phyloP scores from a whole-genome alignment of 2,888 invertebrate genomes.

The Tribolium freemani region DNA sequence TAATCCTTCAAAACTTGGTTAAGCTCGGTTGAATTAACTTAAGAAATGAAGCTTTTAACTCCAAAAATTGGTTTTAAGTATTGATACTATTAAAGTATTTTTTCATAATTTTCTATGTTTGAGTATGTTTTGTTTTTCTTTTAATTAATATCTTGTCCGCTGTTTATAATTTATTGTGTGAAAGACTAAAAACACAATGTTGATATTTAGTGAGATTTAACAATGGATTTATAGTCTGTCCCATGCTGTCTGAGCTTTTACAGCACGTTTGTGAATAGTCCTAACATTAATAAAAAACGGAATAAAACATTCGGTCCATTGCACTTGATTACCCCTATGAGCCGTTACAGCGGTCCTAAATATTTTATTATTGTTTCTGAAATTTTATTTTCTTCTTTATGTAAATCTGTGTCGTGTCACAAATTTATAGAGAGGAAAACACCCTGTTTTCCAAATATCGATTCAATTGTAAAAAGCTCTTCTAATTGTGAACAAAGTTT shows the following conservation, averaged over 20 bases:
- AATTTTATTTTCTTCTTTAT: slow-evolving; percentile 9
- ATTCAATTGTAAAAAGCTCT: slow-evolving; percentile 9
- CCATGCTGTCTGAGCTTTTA: too few species aligned
- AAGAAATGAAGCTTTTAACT: slow-evolving; percentile 5
- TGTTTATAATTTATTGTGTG: too few species aligned
- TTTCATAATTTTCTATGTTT: not conserved
- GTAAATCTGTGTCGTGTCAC: slow-evolving; percentile 5
- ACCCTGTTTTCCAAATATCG: not conserved
- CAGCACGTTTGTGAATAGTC: not conserved
- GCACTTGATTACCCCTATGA: slow-evolving; percentile 5
- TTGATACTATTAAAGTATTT: not conserved
- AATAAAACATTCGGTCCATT: not conserved
- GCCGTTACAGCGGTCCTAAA: not conserved
- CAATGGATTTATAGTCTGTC: too few species aligned
- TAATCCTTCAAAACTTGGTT: slow-evolving; percentile 12
- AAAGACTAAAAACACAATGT: too few species aligned
- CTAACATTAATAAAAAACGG: not conserved
- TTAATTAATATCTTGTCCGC: too few species aligned
- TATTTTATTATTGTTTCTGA: not conserved
- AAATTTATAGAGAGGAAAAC: slow-evolving; percentile 1
- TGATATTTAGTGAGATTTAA: too few species aligned
- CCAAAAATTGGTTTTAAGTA: too few species aligned
- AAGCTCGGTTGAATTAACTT: slow-evolving; percentile 5
- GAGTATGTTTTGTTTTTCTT: too few species aligned
- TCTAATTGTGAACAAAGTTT: slow-evolving; percentile 10